Percentiles rank a stretch among this genome's conserved stretches.
Evolutionary conservation across 2,888 invertebrate species (phyloP).

Genomic region (Ophioninae sp.): DNA sequence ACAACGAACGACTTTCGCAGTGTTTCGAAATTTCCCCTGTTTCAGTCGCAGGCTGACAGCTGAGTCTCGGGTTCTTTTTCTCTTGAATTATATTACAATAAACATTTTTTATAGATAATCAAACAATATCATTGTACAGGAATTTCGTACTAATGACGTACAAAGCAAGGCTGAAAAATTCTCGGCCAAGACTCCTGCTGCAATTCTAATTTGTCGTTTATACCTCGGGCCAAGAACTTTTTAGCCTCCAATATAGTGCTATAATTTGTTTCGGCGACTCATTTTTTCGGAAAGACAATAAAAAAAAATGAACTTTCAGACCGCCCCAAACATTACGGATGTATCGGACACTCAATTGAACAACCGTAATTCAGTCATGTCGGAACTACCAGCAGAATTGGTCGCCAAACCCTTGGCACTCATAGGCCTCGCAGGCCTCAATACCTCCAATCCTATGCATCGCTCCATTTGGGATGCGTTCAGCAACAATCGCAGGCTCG

Average conservation of each 20-base stretch:
- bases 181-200: neutral
- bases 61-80: neutral
- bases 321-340: slow-evolving; percentile 1
- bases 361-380: slow-evolving; percentile 68
- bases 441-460: slow-evolving; percentile 93
- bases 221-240: neutral
- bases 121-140: neutral
- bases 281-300: neutral
- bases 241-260: neutral
- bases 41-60: neutral
- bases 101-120: neutral
- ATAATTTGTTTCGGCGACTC: neutral
- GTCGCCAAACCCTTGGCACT: slow-evolving; percentile 92
- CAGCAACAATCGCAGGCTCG: slow-evolving; percentile 89
- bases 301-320: slow-evolving; percentile 10
- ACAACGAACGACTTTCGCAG: neutral
- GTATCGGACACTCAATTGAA: neutral
- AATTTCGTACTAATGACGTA: neutral
- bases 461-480: slow-evolving; percentile 97
- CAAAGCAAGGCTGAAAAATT: neutral
- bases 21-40: neutral
- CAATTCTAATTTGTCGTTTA: neutral
- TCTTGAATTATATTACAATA: neutral
- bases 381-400: slow-evolving; percentile 91
- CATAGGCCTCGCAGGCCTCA: slow-evolving; percentile 94